These are phyloP conservation scores for Metridium senile DNA, from an alignment of 92 coral and sea anemone species.

Conservation along the genomic window DNA sequence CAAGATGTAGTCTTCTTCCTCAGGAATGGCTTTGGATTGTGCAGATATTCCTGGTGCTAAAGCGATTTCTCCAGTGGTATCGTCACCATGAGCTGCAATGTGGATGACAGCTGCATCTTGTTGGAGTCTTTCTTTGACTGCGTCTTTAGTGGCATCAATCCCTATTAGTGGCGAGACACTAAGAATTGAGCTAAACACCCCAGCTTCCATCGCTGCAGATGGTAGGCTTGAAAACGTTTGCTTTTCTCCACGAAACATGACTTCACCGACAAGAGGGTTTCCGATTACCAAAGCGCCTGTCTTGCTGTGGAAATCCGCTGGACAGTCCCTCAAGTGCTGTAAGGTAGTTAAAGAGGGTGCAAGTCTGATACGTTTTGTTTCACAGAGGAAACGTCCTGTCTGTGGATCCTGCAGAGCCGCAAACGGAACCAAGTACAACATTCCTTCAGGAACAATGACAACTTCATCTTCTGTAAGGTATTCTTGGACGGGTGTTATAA, in stretches of 20 bases:
- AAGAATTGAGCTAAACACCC: background rate
- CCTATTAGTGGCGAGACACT: background rate
- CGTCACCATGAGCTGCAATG: background rate
- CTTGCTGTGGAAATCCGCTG: conserved; percentile 3
- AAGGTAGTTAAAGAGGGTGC: conserved; percentile 15
- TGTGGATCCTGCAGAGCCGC: conserved; percentile 26
- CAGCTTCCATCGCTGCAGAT: conserved; percentile 9
- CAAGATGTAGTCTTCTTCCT: background rate
- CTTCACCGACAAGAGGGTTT: conserved; percentile 23
- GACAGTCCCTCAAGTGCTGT: conserved; percentile 4
- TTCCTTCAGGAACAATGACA: conserved; percentile 33
- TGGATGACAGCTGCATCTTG: background rate
- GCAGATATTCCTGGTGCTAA: background rate
- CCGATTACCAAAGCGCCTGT: conserved; percentile 22
- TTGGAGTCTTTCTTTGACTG: background rate
- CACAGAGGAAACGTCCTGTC: conserved; percentile 7
- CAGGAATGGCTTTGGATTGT: background rate
- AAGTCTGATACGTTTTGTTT: conserved; percentile 16
- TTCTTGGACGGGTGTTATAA: conserved; percentile 4
- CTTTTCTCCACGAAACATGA: conserved; percentile 15
- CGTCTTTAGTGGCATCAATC: background rate
- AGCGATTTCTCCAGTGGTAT: background rate
- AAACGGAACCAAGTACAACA: conserved; percentile 20
- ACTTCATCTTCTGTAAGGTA: conserved; percentile 10
- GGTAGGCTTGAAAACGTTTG: background rate